Percentiles rank a stretch among this genome's conserved stretches.
Evolutionary conservation across 2,113 vertebrate genomes (phyloP).

Genomic region (Crypturellus undulatus): DNA sequence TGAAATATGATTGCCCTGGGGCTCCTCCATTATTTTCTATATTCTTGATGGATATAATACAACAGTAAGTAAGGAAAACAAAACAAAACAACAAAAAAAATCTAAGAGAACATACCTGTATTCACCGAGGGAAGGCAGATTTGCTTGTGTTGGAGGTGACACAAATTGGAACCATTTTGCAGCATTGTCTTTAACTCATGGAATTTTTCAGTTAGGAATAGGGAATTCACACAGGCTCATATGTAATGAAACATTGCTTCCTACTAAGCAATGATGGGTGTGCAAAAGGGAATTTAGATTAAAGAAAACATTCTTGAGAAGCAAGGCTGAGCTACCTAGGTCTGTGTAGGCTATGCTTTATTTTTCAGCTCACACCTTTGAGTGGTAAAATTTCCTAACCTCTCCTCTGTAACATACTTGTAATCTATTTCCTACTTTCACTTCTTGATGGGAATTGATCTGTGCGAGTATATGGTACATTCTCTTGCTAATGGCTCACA

Average conservation of each 20-base stretch:
- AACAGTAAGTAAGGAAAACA: neutral
- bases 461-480: neutral
- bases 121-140: neutral
- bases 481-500: conserved; percentile 32
- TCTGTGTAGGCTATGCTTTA: neutral
- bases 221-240: neutral
- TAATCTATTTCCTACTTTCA: conserved; percentile 3
- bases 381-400: neutral
- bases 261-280: neutral
- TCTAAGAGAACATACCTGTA: neutral
- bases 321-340: neutral
- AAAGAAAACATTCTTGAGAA: neutral
- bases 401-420: neutral
- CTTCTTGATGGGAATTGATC: neutral
- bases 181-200: neutral
- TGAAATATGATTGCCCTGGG: neutral
- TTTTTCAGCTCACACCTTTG: neutral
- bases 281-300: neutral
- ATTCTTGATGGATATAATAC: neutral
- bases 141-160: neutral
- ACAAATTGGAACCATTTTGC: neutral
- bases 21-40: neutral
- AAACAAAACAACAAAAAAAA: fast-evolving
- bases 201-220: neutral
- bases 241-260: neutral